phyloP scores from a whole-genome alignment of 30 jellyfish, hydroid and myxozoan genomes.

The Cassiopea xamachana region DNA sequence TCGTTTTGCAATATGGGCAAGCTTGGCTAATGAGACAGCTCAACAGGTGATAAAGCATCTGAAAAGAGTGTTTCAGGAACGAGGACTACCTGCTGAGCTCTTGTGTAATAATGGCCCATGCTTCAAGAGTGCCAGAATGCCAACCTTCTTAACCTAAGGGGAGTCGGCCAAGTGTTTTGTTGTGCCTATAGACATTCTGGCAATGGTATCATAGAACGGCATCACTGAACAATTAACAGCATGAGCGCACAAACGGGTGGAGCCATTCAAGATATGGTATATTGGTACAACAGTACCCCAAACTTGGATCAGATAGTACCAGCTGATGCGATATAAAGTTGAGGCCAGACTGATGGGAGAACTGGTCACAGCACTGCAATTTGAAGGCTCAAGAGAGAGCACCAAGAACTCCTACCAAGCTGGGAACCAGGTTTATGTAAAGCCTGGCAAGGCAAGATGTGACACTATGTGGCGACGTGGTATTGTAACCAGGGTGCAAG shows the following conservation, averaged over 20 bases:
- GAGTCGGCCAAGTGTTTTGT: background rate
- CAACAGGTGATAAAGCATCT: background rate
- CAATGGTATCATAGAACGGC: background rate
- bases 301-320: background rate
- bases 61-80: background rate
- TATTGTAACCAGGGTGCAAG: slow-evolving; percentile 8
- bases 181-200: background rate
- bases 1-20: slow-evolving; percentile 6
- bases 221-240: slow-evolving; percentile 26
- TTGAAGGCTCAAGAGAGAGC: slow-evolving; percentile 6
- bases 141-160: background rate
- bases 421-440: slow-evolving; percentile 13
- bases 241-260: background rate
- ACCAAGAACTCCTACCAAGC: background rate
- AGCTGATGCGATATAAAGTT: background rate
- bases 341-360: slow-evolving; percentile 5
- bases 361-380: slow-evolving; percentile 16
- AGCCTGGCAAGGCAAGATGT: slow-evolving; percentile 14
- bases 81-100: background rate
- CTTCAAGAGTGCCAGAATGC: background rate
- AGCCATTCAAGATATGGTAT: slow-evolving; percentile 9
- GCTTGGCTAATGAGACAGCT: slow-evolving; percentile 10
- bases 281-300: slow-evolving; percentile 38
- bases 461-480: slow-evolving; percentile 10
- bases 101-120: background rate